Base-by-base conservation (phyloP, 2,113 vertebrate genomes). In the Edolisoma coerulescens region DNA sequence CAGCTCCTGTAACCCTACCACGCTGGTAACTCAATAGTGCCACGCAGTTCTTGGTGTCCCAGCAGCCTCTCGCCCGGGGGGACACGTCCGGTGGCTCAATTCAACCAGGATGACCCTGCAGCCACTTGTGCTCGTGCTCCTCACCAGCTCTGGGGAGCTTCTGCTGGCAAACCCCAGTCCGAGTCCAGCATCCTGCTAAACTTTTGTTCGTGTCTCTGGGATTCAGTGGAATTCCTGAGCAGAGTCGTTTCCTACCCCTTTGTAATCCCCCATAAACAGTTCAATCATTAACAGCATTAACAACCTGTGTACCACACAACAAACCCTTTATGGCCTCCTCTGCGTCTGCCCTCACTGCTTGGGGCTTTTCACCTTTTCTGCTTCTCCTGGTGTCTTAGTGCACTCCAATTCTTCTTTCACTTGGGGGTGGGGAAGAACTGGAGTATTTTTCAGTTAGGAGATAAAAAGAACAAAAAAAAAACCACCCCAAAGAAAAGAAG, bases 261-360 rank as follows among this genome's bases (percentile, higher is more conserved):
- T 93, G 95, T 90, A 44, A 84, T 74, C 83, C 84, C 86, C 93
- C 64, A 92, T 73, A 92, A 90, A 84, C 76, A 88, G 92, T 8
- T 95, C 92, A 92, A 97, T 97, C 93, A 95, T 96, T 95, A 96
- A 96, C 95, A 93, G 94, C 85, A 44, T 86, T 95, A 97, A 97
- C 94, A 87, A 92, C 89, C 94, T 87, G 94, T 19, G 76, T 1
- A 78, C 9, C 83, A 77, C 89, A 90, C 89, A 93, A 88, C 90
- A 93, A 74, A 92, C 52, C 86, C 49, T 97, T 96, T 96, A 95
- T 81, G 89, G 61, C 90, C 75, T 82, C 37, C 76, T 80, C 22
- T 92, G 85, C 27, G 3, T 54, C 86, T 56, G 44, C 87, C 76
- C 64, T 90, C 57, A 0, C 79, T 77, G 71, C 41, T 42, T 32